Evolutionary conservation across 2,888 invertebrate species (phyloP), one percentile per base, ranked within the genome.

Genomic region (Cyrtodaria siliqua): DNA sequence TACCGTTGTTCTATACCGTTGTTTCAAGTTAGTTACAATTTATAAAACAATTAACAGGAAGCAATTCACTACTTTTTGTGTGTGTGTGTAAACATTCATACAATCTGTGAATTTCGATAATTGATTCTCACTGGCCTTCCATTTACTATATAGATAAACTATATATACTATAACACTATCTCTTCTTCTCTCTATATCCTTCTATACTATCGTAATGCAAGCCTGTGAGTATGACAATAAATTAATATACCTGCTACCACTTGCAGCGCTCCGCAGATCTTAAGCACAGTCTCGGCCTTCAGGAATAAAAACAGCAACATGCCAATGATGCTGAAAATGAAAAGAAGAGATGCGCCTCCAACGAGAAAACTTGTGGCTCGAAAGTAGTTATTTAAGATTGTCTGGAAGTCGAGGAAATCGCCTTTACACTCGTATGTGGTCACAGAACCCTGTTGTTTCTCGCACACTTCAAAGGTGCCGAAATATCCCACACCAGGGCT

Each of bases 191-290:
- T n/a, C n/a, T n/a, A n/a, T n/a, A n/a, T n/a, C n/a, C n/a, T n/a
- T n/a, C n/a, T n/a, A n/a, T n/a, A n/a, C n/a, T n/a, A n/a, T n/a
- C n/a, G n/a, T n/a, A n/a, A n/a, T n/a, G n/a, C n/a, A n/a, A n/a
- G n/a, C n/a, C n/a, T n/a, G n/a, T n/a, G n/a, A n/a, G n/a, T n/a
- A n/a, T n/a, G 33, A 33, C 33, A 33, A 33, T 8, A 33, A 8
- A 33, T 8, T 12, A 12, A 16, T 16, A 18, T 72, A 85, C 85
- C 83, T 82, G 82, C 97, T 85, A 98, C 94, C n/a, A 98, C 95
- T 93, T 99, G 99, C 94, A 99, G 95, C 97, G 97, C 98, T 55
- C 97, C 98, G 91, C 98, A 98, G 77, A 98, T 95, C 91, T 97
- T 96, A 93, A 97, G 98, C 60, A 98, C 98, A 61, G 96, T 96